Conservation (phyloP, 2,888 invertebrate species). For the Hetaerina titia region DNA sequence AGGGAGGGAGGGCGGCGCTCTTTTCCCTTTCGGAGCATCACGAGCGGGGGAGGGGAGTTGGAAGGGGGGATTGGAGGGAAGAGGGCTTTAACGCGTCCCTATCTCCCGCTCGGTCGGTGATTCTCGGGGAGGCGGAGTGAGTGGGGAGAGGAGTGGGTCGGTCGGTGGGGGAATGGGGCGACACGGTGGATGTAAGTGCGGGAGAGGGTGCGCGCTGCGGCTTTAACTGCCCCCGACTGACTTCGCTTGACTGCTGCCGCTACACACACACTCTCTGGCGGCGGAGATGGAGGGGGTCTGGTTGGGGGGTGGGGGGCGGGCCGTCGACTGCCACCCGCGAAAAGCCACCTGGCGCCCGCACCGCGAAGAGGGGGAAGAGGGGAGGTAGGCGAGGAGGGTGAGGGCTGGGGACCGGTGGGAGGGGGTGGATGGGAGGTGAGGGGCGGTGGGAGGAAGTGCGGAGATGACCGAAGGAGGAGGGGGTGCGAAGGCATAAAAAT, state of each 20-base stretch:
- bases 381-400: background rate
- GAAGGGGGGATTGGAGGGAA: background rate
- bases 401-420: background rate
- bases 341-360: slow-evolving; percentile 61
- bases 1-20: background rate
- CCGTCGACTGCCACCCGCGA: slow-evolving; percentile 46
- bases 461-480: background rate
- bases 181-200: background rate
- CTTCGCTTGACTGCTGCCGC: slow-evolving; percentile 44
- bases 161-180: background rate
- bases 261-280: background rate
- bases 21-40: too few relatives aligned
- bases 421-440: background rate
- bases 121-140: background rate
- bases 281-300: background rate
- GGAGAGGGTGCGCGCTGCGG: background rate
- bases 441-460: background rate
- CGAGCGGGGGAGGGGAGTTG: background rate
- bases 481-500: background rate
- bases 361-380: background rate
- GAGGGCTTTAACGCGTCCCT: background rate
- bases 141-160: background rate
- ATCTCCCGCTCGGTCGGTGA: slow-evolving; percentile 25
- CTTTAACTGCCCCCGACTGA: slow-evolving; percentile 47
- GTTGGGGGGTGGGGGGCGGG: background rate